Base-by-base conservation (phyloP, 2,888 invertebrate genomes). In the Sinopyrophorus schimmeli region DNA sequence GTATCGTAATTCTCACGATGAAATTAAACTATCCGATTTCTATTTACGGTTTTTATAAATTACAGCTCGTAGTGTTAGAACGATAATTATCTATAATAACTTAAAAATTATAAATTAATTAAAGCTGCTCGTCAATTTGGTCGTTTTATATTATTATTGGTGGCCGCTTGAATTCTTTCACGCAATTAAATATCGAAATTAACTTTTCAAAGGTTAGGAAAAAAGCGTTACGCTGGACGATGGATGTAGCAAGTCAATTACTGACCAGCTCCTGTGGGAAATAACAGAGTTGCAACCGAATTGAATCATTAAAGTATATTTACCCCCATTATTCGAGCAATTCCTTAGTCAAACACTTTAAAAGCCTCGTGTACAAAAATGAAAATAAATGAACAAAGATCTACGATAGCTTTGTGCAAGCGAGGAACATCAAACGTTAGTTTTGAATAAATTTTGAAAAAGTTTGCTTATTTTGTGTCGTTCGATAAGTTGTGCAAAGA, bases 201-300 rank as follows among this genome's bases (percentile, higher is more conserved):
- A n/a, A n/a, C n/a, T n/a, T n/a, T n/a, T n/a, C n/a, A n/a, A n/a
- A n/a, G n/a, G n/a, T n/a, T n/a, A n/a, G n/a, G n/a, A n/a, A n/a
- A n/a, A n/a, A n/a, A n/a, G n/a, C n/a, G n/a, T n/a, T n/a, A n/a
- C n/a, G n/a, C 14, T 10, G 15, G 7, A 15, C 15, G 24, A 35
- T 41, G 31, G 30, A 31, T 31, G 31, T 11, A 23, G 21, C 30
- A 40, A 41, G 31, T 41, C 30, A 41, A 41, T 41, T 41, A 41
- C 30, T 16, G 9, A 16, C 15, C 17, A 16, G 30, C 31, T 41
- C 41, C 31, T 27, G 5, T 23, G 41, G 41, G 41, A 41, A 41
- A 41, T 41, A 41, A 41, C 41, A 41, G 41, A 40, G 27, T 31
- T 31, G 41, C 31, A 41, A 31, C 31, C 23, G 41, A 41, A 41